A percentile compares a stretch with the other conserved stretches of the same genome.
Conservation (phyloP, 2,113 vertebrate genomes). For the Phyllopteryx taeniolatus region DNA sequence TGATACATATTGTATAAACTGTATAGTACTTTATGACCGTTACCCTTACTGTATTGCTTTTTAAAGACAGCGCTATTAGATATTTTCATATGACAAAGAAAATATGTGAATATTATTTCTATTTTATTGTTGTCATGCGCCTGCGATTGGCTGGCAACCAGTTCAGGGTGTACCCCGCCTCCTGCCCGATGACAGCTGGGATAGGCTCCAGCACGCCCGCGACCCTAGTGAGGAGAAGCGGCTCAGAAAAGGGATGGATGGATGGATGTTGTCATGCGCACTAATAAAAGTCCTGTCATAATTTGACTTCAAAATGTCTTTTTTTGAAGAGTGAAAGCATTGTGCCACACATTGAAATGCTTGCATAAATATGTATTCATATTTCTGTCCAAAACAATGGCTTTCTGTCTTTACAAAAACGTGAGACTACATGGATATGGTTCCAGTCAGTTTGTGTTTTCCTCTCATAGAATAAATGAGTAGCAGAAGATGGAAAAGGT, state of each 20-base stretch:
- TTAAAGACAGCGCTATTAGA: constrained; percentile 48
- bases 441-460: background rate
- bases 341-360: constrained; percentile 5
- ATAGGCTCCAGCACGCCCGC: no score
- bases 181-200: no score
- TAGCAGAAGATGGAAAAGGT: constrained; percentile 25
- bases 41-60: constrained; percentile 31
- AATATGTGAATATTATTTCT: constrained; percentile 72
- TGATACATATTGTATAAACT: constrained; percentile 28
- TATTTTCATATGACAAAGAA: constrained; percentile 67
- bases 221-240: no score
- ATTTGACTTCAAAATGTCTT: background rate
- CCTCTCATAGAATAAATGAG: constrained; percentile 28
- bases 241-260: no score
- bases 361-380: constrained; percentile 66
- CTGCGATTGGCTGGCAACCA: no score
- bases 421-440: background rate
- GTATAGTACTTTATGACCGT: constrained; percentile 21
- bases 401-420: constrained; percentile 64
- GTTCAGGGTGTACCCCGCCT: no score
- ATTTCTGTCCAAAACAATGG: constrained; percentile 67
- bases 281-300: constrained; percentile 61
- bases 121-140: constrained; percentile 62
- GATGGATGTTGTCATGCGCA: constrained; percentile 60
- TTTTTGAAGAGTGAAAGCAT: background rate